These are phyloP conservation scores for Spea bombifrons DNA, from an alignment of 2,113 vertebrate genomes.

Conservation along the genomic window DNA sequence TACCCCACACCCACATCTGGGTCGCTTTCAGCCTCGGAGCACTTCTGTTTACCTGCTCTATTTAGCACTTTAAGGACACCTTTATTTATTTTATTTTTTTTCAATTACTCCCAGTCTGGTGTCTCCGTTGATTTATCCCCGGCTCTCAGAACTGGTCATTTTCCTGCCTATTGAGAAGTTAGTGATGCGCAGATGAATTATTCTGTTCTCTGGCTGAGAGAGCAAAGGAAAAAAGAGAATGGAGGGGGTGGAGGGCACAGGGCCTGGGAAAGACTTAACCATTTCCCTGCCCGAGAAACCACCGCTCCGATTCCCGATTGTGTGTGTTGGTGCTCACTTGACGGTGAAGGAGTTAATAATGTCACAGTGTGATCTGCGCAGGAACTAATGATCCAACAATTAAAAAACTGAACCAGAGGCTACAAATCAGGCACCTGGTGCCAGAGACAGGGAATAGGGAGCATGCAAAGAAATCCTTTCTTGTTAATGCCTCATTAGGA, in stretches of 20 bases:
- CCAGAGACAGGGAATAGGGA: constrained; percentile 18
- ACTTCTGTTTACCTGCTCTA: constrained; percentile 46
- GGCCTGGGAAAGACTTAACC: constrained; percentile 14
- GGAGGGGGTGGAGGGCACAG: background rate
- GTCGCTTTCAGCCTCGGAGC: constrained; percentile 15
- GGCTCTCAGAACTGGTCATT: constrained; percentile 52
- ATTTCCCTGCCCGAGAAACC: background rate
- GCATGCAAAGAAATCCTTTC: constrained; percentile 35
- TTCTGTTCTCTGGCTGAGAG: constrained; percentile 35
- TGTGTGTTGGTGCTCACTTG: background rate
- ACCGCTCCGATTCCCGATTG: background rate
- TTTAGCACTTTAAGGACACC: constrained; percentile 42
- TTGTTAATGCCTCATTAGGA: constrained; percentile 45
- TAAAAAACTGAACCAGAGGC: constrained; percentile 24
- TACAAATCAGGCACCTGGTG: constrained; percentile 41
- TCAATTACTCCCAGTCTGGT: constrained; percentile 47
- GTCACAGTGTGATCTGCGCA: constrained; percentile 19
- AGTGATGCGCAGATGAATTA: constrained; percentile 51
- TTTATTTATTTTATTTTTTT: constrained; percentile 39
- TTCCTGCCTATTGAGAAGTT: constrained; percentile 53
- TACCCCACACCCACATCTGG: background rate
- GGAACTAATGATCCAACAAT: constrained; percentile 39
- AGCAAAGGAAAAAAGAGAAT: constrained; percentile 35
- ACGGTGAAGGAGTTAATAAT: background rate
- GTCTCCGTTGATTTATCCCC: constrained; percentile 52